Base-by-base conservation (phyloP, 1,140 invertebrate genomes). In the Spodoptera litura region DNA sequence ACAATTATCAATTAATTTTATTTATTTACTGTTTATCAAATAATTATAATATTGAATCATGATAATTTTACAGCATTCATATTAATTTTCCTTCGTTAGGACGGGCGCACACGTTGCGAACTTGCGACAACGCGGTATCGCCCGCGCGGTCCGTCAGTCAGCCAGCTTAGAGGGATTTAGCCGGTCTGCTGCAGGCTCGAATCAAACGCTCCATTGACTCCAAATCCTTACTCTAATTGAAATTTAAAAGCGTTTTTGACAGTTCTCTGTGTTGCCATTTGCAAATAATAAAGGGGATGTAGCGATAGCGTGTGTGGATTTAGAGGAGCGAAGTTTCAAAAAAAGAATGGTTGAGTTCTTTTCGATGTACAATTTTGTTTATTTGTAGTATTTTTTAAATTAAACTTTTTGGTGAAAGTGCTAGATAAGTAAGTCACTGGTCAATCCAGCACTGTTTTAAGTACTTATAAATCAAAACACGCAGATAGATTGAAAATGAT, bases 201-300 rank as follows among this genome's bases (percentile, higher is more conserved):
- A 83, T 83, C 81, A 80, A 80, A 78, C 76, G 81, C 81, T 55
- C 75, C 78, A 83, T 83, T 83, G 81, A 77, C 78, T 71, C 62
- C 74, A 52, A 74, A 83, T 80, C 81, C 81, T 64, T 72, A 31
- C 81, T 78, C 75, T 83, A 80, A 83, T 83, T 83, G 78, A 83
- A 83, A 78, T 83, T 80, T 83, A 78, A 82, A 82, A 83, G 78
- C 78, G 59, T 83, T 83, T 83, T 83, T 80, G 81, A 83, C 81
- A 80, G 75, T 78, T 51, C 71, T 68, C 53, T 78, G 52, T 66
- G 38, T 64, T 15, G 31, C 70, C 71, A 74, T 79, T 79, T 70
- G 78, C 70, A 73, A 70, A 71, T 71, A 49, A 78, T 78, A 78
- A 78, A 78, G 56, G 74, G 74, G 51, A 64, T 70, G 12, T 53